Evolutionary conservation across 1,140 invertebrate genomes (phyloP).

Genomic region (Panonychus citri): DNA sequence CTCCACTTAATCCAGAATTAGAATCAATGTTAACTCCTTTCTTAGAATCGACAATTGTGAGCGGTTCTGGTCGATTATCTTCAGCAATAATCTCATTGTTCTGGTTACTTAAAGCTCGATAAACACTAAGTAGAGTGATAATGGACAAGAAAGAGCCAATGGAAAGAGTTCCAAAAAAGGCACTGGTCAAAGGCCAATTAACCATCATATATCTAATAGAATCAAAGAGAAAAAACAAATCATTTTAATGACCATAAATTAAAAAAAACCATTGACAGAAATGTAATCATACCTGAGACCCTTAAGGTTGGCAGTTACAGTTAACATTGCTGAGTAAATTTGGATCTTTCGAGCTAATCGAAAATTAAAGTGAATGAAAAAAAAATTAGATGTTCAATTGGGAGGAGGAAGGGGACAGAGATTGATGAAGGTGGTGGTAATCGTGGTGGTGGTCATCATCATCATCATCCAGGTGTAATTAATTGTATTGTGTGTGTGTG

Average conservation of each 20-base stretch:
- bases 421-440: too few relatives aligned
- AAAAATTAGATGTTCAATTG: neutral
- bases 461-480: too few relatives aligned
- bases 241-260: too few relatives aligned
- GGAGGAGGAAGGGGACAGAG: too few relatives aligned
- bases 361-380: neutral
- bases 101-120: neutral
- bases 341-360: conserved; percentile 1
- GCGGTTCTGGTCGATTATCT: too few relatives aligned
- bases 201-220: conserved; percentile 2
- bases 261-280: too few relatives aligned
- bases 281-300: neutral
- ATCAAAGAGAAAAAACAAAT: neutral
- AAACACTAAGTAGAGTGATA: neutral
- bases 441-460: too few relatives aligned
- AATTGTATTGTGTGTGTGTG: too few relatives aligned
- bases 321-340: neutral
- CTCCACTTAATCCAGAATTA: too few relatives aligned
- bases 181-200: conserved; percentile 1
- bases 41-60: too few relatives aligned
- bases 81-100: too few relatives aligned
- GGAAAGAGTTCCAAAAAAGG: neutral
- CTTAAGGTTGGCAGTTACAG: neutral
- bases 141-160: conserved; percentile 1
- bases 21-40: too few relatives aligned